Evolutionary conservation across 2,888 invertebrate genomes (phyloP).

Genomic region (Drosophila stalkeri): DNA sequence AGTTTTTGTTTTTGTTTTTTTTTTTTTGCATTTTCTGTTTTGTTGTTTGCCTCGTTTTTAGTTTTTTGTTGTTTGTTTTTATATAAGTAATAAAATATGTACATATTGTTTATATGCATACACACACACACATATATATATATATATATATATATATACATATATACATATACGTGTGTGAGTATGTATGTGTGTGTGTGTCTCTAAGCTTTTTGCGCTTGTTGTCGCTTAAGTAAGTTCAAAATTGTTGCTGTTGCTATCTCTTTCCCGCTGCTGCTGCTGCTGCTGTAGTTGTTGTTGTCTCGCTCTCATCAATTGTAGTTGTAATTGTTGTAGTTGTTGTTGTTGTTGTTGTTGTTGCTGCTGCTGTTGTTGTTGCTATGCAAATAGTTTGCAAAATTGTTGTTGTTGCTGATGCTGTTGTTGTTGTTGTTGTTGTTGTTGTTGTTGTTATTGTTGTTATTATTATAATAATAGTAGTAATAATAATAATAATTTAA

Average conservation of each 20-base stretch:
- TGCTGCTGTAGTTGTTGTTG: constrained; percentile 29
- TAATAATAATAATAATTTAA: constrained; percentile 85
- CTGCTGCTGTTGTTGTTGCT: constrained; percentile 25
- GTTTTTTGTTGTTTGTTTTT: constrained; percentile 45
- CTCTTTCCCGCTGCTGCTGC: constrained; percentile 36
- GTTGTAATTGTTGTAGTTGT: constrained; percentile 16
- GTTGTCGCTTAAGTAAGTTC: constrained; percentile 65
- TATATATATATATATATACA: constrained; percentile 25
- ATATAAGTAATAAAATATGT: constrained; percentile 78
- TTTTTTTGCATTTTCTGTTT: constrained; percentile 11
- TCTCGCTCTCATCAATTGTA: constrained; percentile 2
- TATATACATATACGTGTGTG: constrained; percentile 24
- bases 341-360: constrained; percentile 29
- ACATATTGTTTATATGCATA: constrained; percentile 57
- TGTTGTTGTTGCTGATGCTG: constrained; percentile 27
- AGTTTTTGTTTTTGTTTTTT: constrained; percentile 21
- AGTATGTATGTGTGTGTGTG: constrained; percentile 28
- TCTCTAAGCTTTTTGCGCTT: constrained; percentile 54
- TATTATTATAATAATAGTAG: constrained; percentile 84
- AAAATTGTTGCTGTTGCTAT: constrained; percentile 68
- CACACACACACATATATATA: too few species aligned
- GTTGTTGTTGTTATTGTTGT: constrained; percentile 70
- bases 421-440: constrained; percentile 53
- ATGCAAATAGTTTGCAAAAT: constrained; percentile 43
- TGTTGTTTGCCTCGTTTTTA: constrained; percentile 74